phyloP scores from a whole-genome alignment of 2,113 vertebrate genomes.

The Brachypteracias leptosomus region DNA sequence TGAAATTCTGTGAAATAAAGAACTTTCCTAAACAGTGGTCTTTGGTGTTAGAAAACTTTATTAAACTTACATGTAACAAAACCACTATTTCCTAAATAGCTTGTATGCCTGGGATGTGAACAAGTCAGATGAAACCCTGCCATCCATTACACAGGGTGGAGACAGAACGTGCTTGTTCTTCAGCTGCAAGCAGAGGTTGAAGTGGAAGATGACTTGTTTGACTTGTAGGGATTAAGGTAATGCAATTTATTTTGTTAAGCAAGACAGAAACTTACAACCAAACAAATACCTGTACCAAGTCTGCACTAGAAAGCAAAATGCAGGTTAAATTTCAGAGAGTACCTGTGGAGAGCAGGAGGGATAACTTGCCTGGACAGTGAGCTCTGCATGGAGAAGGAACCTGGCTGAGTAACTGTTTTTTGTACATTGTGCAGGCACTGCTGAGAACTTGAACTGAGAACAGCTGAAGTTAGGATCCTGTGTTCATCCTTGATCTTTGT shows the following conservation, averaged over 20 bases:
- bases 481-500: background rate
- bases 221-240: background rate
- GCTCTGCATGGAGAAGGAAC: background rate
- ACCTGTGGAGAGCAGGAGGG: background rate
- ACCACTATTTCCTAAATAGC: background rate
- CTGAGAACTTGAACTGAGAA: background rate
- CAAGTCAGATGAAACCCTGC: background rate
- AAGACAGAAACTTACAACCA: background rate
- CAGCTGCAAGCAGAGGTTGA: background rate
- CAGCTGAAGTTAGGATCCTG: background rate
- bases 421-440: background rate
- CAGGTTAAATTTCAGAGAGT: background rate
- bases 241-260: background rate
- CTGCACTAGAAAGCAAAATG: background rate
- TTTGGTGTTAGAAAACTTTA: conserved; percentile 54
- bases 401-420: background rate
- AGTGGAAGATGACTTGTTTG: background rate
- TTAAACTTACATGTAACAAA: conserved; percentile 29
- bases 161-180: background rate
- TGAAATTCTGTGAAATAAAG: conserved; percentile 38
- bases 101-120: background rate
- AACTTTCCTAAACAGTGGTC: background rate
- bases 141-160: background rate
- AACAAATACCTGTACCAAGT: background rate
- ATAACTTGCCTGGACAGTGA: background rate